Evolutionary conservation across 2,113 vertebrate species (phyloP).

Genomic region (Craseonycteris thonglongyai): DNA sequence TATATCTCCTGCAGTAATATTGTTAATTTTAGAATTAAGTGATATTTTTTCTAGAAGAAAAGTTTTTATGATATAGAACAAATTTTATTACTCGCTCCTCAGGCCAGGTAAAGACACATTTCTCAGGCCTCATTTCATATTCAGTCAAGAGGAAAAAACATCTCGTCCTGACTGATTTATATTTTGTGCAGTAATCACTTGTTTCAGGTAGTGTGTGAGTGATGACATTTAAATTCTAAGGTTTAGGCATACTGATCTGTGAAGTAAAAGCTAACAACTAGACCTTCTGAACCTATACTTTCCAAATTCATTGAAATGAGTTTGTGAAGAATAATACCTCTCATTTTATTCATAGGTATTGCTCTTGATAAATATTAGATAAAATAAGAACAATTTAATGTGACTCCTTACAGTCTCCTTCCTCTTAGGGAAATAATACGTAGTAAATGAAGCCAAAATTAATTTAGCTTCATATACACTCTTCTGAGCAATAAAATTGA

Average conservation of each 20-base stretch:
- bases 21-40: background rate
- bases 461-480: background rate
- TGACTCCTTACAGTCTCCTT: background rate
- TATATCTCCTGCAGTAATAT: background rate
- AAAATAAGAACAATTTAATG: background rate
- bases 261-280: background rate
- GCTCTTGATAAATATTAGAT: slow-evolving; percentile 31
- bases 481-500: background rate
- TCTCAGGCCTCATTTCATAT: background rate
- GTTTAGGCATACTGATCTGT: background rate
- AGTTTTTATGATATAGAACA: background rate
- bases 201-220: background rate
- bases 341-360: background rate
- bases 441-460: background rate
- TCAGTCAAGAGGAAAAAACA: background rate
- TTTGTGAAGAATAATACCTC: background rate
- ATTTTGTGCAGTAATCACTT: background rate
- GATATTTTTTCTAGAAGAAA: background rate
- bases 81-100: background rate
- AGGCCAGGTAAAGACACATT: background rate
- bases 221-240: background rate
- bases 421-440: slow-evolving; percentile 5
- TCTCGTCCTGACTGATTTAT: background rate
- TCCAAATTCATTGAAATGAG: background rate
- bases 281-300: background rate